Evolutionary conservation across 1,140 invertebrate species (phyloP).

Genomic region (Bombus ignitus): DNA sequence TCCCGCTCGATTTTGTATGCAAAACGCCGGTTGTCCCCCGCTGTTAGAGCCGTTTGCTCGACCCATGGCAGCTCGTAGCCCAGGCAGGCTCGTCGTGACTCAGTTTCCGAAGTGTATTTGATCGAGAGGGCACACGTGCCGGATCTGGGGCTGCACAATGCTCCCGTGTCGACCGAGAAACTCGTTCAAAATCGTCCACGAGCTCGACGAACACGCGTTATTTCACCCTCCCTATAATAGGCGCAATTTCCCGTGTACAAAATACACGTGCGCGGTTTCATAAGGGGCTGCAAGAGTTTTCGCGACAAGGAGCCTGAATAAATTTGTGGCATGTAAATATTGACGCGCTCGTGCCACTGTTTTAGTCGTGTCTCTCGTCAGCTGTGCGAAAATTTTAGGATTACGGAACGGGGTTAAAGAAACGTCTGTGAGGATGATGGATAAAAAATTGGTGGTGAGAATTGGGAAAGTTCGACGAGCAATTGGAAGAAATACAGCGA

Average conservation of each 20-base stretch:
- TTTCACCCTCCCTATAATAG: constrained; percentile 9
- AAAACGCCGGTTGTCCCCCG: constrained; percentile 11
- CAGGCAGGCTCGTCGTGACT: constrained; percentile 13
- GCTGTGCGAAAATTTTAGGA: neutral
- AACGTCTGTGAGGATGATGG: too few species aligned
- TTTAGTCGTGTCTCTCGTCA: neutral
- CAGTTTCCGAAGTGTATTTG: constrained; percentile 44
- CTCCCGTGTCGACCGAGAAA: neutral
- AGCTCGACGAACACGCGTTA: constrained; percentile 26
- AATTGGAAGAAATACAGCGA: too few species aligned
- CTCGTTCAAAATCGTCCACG: neutral
- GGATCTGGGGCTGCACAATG: constrained; percentile 17
- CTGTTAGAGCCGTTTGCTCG: neutral
- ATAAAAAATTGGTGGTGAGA: too few species aligned
- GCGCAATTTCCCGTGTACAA: constrained; percentile 14
- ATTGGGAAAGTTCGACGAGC: too few species aligned
- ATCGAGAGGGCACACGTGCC: constrained; percentile 44
- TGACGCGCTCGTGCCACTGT: neutral
- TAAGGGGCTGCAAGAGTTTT: neutral
- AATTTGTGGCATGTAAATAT: constrained; percentile 7
- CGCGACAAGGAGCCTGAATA: neutral
- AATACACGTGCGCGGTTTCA: neutral
- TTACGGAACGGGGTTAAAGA: too few species aligned
- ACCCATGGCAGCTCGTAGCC: neutral
- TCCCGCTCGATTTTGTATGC: constrained; percentile 37